These are phyloP conservation scores for Hirudinaria manillensis DNA, from an alignment of 2,888 invertebrate genomes.

Conservation along the genomic window DNA sequence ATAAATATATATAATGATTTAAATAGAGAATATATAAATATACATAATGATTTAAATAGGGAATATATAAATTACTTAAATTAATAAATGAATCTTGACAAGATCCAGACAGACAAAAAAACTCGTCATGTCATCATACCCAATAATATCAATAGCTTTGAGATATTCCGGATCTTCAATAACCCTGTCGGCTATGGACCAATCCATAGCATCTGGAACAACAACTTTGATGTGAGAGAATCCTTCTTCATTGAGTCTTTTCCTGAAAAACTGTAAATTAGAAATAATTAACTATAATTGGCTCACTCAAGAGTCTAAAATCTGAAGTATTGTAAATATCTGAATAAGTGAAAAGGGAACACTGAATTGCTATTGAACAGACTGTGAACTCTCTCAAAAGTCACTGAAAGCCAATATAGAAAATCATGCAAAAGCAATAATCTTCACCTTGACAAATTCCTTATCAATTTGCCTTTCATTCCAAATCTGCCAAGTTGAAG, in stretches of 20 bases:
- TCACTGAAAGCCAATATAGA: too few species aligned
- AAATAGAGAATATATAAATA: too few species aligned
- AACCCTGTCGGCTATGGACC: constrained; percentile 40
- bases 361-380: too few species aligned
- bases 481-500: constrained; percentile 42
- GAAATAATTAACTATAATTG: neutral
- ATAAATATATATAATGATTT: too few species aligned
- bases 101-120: neutral
- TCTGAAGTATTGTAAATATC: too few species aligned
- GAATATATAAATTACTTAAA: too few species aligned
- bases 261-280: constrained; percentile 43
- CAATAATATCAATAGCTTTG: constrained; percentile 31
- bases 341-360: too few species aligned
- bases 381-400: too few species aligned
- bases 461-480: constrained; percentile 44
- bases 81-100: too few species aligned
- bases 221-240: constrained; percentile 46
- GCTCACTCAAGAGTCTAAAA: too few species aligned
- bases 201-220: constrained; percentile 45
- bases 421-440: neutral
- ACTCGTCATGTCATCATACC: constrained; percentile 12
- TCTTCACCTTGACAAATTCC: constrained; percentile 16
- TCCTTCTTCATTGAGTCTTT: constrained; percentile 43
- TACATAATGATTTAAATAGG: too few species aligned
- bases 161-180: constrained; percentile 24